phyloP scores from a whole-genome alignment of 1,140 invertebrate genomes.

The Carposina sasakii region DNA sequence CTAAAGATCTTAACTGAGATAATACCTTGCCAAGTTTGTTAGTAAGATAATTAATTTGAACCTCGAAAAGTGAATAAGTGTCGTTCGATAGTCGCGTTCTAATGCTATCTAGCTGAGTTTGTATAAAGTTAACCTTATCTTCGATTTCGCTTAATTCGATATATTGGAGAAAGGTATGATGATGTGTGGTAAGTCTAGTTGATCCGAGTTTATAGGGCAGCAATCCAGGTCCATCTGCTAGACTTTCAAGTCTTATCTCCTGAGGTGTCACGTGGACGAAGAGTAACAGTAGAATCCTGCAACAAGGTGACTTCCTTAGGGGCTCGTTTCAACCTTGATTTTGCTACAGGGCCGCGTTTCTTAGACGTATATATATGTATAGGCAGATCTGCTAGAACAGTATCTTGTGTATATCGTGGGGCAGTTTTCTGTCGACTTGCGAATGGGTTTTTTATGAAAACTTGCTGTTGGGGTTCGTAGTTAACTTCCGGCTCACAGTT shows the following conservation, averaged over 20 bases:
- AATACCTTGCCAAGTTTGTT: background rate
- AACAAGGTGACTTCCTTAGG: constrained; percentile 3
- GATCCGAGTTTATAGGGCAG: constrained; percentile 6
- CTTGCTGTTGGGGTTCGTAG: background rate
- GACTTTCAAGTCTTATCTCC: constrained; percentile 1
- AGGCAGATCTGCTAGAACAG: background rate
- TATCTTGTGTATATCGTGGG: background rate
- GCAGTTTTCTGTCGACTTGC: background rate
- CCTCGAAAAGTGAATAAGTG: background rate
- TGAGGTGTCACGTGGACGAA: background rate
- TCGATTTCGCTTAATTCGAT: constrained; percentile 2
- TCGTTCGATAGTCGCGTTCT: background rate
- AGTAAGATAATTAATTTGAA: background rate
- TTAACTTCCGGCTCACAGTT: background rate
- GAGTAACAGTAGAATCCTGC: constrained; percentile 1
- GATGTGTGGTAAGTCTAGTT: background rate
- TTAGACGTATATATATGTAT: constrained; percentile 4
- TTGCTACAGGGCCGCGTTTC: background rate
- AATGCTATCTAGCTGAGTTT: background rate
- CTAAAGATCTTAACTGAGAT: background rate
- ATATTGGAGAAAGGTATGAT: constrained; percentile 4
- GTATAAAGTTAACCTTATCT: background rate
- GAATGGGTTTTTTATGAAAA: background rate
- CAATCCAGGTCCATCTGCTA: background rate
- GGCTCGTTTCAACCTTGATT: background rate